These are phyloP conservation scores for Adoxophyes honmai DNA, from an alignment of 1,140 invertebrate species.

Conservation along the genomic window DNA sequence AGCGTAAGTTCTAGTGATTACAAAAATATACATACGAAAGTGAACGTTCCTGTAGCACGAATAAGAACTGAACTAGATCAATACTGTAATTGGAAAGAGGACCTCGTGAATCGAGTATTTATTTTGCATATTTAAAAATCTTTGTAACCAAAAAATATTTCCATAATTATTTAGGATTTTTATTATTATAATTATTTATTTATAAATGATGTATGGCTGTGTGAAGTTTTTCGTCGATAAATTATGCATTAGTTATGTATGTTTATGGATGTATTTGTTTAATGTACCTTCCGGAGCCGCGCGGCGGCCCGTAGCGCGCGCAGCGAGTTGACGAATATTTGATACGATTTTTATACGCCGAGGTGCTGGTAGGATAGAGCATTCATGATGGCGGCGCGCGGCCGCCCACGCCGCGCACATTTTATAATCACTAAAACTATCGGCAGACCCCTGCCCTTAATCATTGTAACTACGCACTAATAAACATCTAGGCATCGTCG, in stretches of 20 bases:
- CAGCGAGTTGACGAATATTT: constrained; percentile 20
- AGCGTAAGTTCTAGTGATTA: constrained; percentile 18
- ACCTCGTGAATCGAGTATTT: constrained; percentile 37
- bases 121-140: constrained; percentile 43
- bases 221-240: constrained; percentile 32
- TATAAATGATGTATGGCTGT: constrained; percentile 37
- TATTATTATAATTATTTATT: constrained; percentile 33
- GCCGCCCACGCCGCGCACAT: constrained; percentile 20
- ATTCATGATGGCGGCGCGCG: constrained; percentile 9
- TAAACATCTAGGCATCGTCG: constrained; percentile 21
- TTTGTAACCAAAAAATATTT: constrained; percentile 55
- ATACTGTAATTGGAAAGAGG: constrained; percentile 23
- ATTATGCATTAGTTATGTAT: constrained; percentile 29
- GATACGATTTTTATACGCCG: constrained; percentile 43
- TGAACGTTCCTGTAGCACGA: constrained; percentile 56
- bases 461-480: constrained; percentile 24
- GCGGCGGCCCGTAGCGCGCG: background rate
- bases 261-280: constrained; percentile 26
- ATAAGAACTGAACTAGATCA: constrained; percentile 36
- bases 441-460: constrained; percentile 3
- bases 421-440: constrained; percentile 30
- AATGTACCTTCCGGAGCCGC: background rate
- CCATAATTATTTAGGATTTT: constrained; percentile 47
- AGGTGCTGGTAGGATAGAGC: constrained; percentile 51
- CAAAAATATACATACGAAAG: constrained; percentile 33